phyloP scores from a whole-genome alignment of 2,113 vertebrate genomes.

The Peromyscus leucopus region DNA sequence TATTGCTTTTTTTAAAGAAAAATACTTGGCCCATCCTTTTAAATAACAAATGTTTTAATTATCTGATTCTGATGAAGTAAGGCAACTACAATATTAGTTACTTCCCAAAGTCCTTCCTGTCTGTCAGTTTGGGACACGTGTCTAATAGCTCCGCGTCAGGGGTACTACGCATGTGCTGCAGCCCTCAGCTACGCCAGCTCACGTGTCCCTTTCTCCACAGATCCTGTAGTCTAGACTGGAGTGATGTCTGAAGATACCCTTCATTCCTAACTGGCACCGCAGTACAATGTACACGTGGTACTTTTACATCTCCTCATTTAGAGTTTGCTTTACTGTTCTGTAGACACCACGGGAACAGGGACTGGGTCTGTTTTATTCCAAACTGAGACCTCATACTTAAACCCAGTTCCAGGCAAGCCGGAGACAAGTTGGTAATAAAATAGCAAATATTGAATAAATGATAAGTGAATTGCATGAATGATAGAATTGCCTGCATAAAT shows the following conservation, averaged over 20 bases:
- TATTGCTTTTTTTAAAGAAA: slow-evolving; percentile 32
- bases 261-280: not conserved
- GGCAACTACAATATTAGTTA: not conserved
- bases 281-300: not conserved
- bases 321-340: not conserved
- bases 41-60: not conserved
- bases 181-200: not conserved
- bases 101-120: not conserved
- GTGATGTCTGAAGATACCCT: not conserved
- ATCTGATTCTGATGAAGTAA: not conserved
- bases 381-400: not conserved
- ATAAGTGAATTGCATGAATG: not conserved
- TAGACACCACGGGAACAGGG: not conserved
- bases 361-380: not conserved
- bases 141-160: not conserved
- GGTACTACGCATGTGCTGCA: not conserved
- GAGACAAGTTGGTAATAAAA: not conserved
- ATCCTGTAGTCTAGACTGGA: not conserved
- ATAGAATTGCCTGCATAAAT: not conserved
- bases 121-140: not conserved
- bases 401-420: not conserved
- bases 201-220: not conserved
- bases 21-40: not conserved
- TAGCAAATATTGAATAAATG: not conserved
- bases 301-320: not conserved